Conservation (phyloP, 2,888 invertebrate genomes). For the Dioctria rufipes region DNA sequence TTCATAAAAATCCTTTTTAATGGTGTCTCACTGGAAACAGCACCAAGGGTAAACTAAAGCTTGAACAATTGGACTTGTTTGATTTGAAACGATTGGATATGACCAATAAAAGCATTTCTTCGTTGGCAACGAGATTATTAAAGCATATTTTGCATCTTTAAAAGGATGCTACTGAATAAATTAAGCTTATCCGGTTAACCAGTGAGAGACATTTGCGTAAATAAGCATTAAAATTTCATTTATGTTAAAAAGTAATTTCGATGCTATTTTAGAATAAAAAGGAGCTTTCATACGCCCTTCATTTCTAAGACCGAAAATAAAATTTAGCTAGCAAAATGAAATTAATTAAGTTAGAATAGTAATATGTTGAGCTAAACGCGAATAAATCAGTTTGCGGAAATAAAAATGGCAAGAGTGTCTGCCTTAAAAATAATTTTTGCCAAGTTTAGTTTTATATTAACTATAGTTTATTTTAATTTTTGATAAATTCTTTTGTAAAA, state of each 20-base stretch:
- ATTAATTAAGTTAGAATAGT: too few species aligned
- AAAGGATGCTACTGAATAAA: not conserved
- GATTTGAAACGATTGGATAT: constrained; percentile 29
- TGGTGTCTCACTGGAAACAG: not conserved
- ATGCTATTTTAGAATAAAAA: too few species aligned
- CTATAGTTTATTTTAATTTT: too few species aligned
- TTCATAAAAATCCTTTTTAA: constrained; percentile 46
- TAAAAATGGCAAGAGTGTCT: too few species aligned
- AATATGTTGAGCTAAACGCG: too few species aligned
- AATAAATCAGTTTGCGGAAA: too few species aligned
- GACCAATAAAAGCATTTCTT: not conserved
- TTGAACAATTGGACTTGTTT: constrained; percentile 35
- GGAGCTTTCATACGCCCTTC: too few species aligned
- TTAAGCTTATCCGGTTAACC: not conserved
- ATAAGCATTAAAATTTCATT: not conserved
- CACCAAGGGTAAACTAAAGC: not conserved
- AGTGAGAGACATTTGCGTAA: not conserved
- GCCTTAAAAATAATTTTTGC: too few species aligned
- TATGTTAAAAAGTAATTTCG: not conserved
- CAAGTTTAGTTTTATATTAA: too few species aligned
- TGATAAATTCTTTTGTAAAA: too few species aligned
- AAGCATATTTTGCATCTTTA: constrained; percentile 30
- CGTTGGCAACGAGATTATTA: not conserved
- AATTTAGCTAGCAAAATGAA: too few species aligned
- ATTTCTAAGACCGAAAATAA: too few species aligned